phyloP scores from a whole-genome alignment of 2,113 vertebrate species.

The Cettia cetti region DNA sequence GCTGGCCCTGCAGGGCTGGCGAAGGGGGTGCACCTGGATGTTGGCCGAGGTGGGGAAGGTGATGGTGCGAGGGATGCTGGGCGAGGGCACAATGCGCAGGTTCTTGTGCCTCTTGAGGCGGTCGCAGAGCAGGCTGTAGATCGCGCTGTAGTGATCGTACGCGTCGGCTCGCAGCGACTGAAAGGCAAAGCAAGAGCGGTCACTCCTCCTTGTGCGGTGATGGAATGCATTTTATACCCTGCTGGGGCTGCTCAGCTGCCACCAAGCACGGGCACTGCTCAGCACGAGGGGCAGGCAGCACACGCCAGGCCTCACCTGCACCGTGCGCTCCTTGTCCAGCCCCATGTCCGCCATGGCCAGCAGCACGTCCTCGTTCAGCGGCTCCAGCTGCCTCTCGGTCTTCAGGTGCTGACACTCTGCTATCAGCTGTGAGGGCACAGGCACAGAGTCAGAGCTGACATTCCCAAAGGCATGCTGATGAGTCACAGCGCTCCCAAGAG shows the following conservation, averaged over 20 bases:
- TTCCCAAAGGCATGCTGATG: background rate
- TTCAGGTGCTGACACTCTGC: constrained; percentile 94
- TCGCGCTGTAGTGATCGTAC: constrained; percentile 98
- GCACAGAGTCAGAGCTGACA: background rate
- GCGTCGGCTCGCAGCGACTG: constrained; percentile 92
- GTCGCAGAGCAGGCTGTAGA: constrained; percentile 96
- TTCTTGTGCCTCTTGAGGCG: constrained; percentile 96
- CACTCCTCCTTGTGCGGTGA: background rate
- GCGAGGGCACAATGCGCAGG: constrained; percentile 79
- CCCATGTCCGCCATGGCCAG: constrained; percentile 95
- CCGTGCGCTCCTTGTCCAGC: constrained; percentile 89
- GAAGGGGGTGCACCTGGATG: constrained; percentile 78
- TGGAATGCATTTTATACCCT: rapidly evolving
- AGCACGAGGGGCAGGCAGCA: rapidly evolving
- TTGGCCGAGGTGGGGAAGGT: constrained; percentile 79
- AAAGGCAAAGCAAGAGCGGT: background rate
- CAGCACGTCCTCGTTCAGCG: constrained; percentile 92
- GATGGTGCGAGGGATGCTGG: constrained; percentile 79
- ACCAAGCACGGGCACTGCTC: rapidly evolving
- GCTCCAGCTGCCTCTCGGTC: constrained; percentile 86
- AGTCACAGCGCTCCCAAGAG: background rate
- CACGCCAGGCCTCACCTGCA: constrained; percentile 76
- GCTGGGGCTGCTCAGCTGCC: background rate
- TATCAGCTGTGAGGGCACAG: constrained; percentile 81
- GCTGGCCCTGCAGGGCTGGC: rapidly evolving